A percentile compares a stretch with the other conserved stretches of the same genome.
These are phyloP conservation scores for Brachymystax lenok DNA, from an alignment of 2,797 vertebrate genomes.

Conservation along the genomic window DNA sequence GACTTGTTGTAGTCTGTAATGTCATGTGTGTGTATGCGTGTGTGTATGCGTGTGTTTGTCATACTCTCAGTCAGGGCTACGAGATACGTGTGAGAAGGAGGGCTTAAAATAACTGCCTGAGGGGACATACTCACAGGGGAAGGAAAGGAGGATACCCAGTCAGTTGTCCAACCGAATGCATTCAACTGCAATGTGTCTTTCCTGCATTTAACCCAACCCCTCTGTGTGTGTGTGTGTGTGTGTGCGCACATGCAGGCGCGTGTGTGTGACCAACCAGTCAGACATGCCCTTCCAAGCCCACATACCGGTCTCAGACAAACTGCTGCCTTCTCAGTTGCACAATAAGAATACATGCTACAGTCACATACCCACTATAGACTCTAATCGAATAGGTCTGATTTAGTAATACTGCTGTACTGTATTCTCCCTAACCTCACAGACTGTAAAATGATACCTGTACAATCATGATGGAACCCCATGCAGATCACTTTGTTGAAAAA, in stretches of 20 bases:
- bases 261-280: conserved; percentile 23
- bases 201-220: no score
- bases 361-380: conserved; percentile 4
- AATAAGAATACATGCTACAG: conserved; percentile 47
- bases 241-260: background rate
- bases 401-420: conserved; percentile 12
- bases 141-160: no score
- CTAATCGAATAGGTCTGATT: conserved; percentile 47
- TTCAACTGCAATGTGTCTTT: no score
- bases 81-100: background rate
- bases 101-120: conserved; percentile 11
- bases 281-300: conserved; percentile 62
- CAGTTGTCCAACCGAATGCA: no score
- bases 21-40: background rate
- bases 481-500: no score
- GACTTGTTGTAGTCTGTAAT: background rate
- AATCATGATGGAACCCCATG: no score
- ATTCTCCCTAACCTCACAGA: background rate
- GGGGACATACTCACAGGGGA: conserved; percentile 8
- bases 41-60: background rate
- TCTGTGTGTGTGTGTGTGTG: background rate
- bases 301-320: conserved; percentile 61
- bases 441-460: no score
- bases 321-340: conserved; percentile 53
- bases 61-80: background rate